A percentile compares a stretch with the other conserved stretches of the same genome.
Evolutionary conservation across 2,113 vertebrate genomes (phyloP).

Genomic region (Synodontis membranacea): DNA sequence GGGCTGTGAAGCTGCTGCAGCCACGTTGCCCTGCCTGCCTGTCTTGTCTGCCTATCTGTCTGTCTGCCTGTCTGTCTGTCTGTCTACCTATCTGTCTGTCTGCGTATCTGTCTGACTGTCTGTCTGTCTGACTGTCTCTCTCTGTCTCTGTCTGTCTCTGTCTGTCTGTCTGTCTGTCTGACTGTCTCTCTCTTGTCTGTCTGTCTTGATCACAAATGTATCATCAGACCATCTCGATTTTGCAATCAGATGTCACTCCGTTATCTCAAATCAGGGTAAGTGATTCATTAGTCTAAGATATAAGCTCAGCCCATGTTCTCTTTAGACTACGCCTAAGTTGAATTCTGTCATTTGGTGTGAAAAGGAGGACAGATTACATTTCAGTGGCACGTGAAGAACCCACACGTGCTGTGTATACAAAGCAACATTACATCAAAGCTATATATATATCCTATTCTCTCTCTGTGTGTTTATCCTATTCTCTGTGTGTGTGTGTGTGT

Average conservation of each 20-base stretch:
- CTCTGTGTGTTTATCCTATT: not conserved
- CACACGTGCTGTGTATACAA: not conserved
- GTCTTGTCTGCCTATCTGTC: not conserved
- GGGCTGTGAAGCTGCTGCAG: constrained; percentile 8
- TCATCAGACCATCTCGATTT: not conserved
- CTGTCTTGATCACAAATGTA: not conserved
- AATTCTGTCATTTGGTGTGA: not conserved
- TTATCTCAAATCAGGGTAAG: not conserved
- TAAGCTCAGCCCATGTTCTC: not conserved
- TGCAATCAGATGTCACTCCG: not conserved
- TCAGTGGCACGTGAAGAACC: not conserved
- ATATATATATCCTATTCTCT: not conserved
- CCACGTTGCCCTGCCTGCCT: constrained; percentile 17
- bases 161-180: not conserved
- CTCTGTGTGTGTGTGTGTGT: not conserved
- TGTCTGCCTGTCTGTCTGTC: not conserved
- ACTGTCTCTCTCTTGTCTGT: no score
- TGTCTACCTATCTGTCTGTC: no score
- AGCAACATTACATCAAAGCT: not conserved
- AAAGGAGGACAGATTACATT: not conserved
- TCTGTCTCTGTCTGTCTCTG: no score
- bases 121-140: no score
- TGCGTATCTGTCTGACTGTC: not conserved
- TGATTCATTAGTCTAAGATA: not conserved
- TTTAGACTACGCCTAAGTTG: constrained; percentile 1